A percentile compares a stretch with the other conserved stretches of the same genome.
phyloP scores from a whole-genome alignment of 1,140 invertebrate genomes.

The Lamellibrachia luymesi region DNA sequence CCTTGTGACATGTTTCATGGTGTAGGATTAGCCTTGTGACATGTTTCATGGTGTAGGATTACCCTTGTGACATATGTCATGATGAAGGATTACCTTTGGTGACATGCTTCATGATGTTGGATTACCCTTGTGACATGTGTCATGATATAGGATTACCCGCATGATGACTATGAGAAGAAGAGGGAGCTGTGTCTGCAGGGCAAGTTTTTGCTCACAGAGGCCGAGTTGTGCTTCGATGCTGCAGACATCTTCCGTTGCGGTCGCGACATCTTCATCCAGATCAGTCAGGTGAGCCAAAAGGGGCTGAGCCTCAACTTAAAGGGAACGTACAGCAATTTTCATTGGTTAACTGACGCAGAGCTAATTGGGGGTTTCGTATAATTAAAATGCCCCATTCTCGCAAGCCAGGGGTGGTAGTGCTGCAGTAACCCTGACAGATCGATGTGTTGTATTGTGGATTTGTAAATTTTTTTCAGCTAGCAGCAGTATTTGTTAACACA shows the following conservation, averaged over 20 bases:
- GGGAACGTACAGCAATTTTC: no score
- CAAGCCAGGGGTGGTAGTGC: no score
- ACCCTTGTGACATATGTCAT: background rate
- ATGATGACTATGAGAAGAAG: conserved; percentile 19
- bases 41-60: background rate
- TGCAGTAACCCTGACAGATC: no score
- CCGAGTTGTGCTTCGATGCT: conserved; percentile 26
- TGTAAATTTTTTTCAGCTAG: no score
- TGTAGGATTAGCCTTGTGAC: background rate
- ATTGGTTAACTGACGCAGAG: no score
- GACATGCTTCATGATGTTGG: background rate
- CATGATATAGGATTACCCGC: conserved; percentile 18
- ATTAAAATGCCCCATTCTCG: no score
- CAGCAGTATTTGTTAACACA: no score
- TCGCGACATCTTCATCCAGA: conserved; percentile 24
- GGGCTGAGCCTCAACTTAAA: background rate
- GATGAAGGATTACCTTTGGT: background rate
- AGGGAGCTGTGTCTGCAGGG: conserved; percentile 18
- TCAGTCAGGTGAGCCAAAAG: conserved; percentile 20
- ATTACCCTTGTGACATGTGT: background rate
- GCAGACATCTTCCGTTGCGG: conserved; percentile 27
- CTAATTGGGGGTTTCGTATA: no score
- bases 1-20: no score
- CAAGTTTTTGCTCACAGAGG: conserved; percentile 26
- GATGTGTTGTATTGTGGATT: no score